Base-by-base conservation (phyloP, 2,113 vertebrate genomes). In the Apteryx mantelli region DNA sequence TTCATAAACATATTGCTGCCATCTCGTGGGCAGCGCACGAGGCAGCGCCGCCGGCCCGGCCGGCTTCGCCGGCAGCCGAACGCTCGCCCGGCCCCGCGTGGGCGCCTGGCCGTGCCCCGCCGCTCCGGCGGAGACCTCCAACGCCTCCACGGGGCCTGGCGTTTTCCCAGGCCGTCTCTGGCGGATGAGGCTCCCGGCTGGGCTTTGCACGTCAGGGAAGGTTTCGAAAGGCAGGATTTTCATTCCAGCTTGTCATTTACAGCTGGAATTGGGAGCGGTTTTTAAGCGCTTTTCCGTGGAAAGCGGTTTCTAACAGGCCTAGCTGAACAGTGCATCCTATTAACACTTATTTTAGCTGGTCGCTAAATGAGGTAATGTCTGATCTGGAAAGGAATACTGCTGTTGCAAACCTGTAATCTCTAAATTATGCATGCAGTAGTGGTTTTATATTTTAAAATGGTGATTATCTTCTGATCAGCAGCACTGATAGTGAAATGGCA, bases 1-100 rank as follows among this genome's bases (percentile, higher is more conserved):
- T 98, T 98, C 98, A 98, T 98, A 98, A 98, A 98, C 97, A 94
- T 98, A 96, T 98, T 99, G 98, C 98, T 99, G 99, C 99, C 99
- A 98, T 98, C 99, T 99, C 98, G 98, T 99, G 99, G 98, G 97
- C 92, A 71, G 64, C 93, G 5, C 69, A 77, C 8, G 91, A 96
- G 93, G 82, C 88, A 93, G 86, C 97, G 97, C 36, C 17, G 46
- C 64, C 53, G 60, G 66, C 88, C 80, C 86, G 79, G 66, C 25
- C 30, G 28, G n/a, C 56, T 46, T 15, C n/a, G 73, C 61, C 44
- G 78, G 53, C 5, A 4, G 70, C 36, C 36, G 36, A 38, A 38
- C 36, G 36, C 36, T 38, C 36, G 36, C 36, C 36, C 36, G 36
- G 36, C 36, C 36, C 36, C 36, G 36, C 36, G 36, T 38, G 36